Evolutionary conservation across 2,113 vertebrate species (phyloP), one percentile per base, ranked within the genome.

Genomic region (Pseudolaguvia tuberculata): DNA sequence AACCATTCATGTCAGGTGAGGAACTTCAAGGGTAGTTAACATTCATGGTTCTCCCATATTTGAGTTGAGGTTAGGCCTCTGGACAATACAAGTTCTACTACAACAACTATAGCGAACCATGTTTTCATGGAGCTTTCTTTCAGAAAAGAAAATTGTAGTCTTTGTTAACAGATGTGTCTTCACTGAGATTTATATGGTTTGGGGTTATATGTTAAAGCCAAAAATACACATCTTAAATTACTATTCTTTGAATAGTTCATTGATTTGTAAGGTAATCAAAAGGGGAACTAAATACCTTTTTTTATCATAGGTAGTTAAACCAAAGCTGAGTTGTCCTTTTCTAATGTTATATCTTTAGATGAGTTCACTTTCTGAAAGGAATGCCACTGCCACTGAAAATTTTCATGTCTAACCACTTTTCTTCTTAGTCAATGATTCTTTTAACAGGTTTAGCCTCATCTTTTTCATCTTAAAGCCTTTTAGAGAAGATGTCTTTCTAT

Each of bases 241-340:
- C 72, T 18, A 9, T 11, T 45, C 27, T 75, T 72, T 45, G 57
- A 67, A 56, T 72, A 78, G 74, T 69, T 29, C 61, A 65, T 73
- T 31, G 61, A 70, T 65, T n/a, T 27, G 75, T 79, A 80, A 72
- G 74, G 55, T 70, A 72, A 81, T 72, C 75, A 69, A 77, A 52
- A 14, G 73, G 81, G 73, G 58, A 83, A 83, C 65, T 73, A 25
- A 82, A 85, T 73, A 75, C 76, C 42, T 76, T 48, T 74, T 42
- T 78, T n/a, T 67, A 20, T 72, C 48, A 56, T 69, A 67, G 17
- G 31, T 69, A 77, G 82, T 78, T 82, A 75, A 85, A 82, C 75
- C 67, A 83, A 59, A 78, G n/a, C 53, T 78, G 76, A 62, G 66
- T 76, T 77, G 73, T 76, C n/a, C 52, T 48, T 72, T 84, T 69